A percentile compares a stretch with the other conserved stretches of the same genome.
These are phyloP conservation scores for Oasisia sp. DNA, from an alignment of 2,888 invertebrate genomes.

Conservation along the genomic window DNA sequence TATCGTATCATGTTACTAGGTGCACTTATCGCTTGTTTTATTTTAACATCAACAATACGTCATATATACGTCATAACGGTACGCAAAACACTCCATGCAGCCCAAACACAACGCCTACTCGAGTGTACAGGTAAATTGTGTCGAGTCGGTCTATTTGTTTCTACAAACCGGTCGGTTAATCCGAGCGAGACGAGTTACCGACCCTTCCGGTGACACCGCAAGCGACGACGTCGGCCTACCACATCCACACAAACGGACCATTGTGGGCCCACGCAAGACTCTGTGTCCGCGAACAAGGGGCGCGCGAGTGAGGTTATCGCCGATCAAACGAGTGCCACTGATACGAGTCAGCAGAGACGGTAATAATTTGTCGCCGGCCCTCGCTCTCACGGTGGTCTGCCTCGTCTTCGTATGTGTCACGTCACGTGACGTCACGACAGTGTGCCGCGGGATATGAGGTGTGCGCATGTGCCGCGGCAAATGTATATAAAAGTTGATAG, in stretches of 20 bases:
- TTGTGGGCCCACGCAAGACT: not conserved
- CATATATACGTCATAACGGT: not conserved
- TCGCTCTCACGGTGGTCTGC: not conserved
- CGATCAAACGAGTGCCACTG: not conserved
- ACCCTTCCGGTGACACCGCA: not conserved
- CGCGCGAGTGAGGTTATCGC: not conserved
- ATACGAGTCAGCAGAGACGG: slow-evolving; percentile 1
- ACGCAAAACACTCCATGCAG: too few relatives aligned
- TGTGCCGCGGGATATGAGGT: not conserved
- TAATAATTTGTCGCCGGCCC: slow-evolving; percentile 12
- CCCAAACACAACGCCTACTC: not conserved
- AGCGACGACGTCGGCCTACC: not conserved
- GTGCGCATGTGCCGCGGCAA: not conserved
- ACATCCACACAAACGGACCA: not conserved
- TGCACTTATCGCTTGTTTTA: too few relatives aligned
- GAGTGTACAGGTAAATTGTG: not conserved
- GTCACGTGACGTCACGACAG: not conserved
- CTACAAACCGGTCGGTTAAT: not conserved
- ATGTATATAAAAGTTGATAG: too few relatives aligned
- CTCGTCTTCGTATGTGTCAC: slow-evolving; percentile 10
- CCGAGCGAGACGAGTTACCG: not conserved
- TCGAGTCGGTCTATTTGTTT: not conserved
- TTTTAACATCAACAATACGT: not conserved
- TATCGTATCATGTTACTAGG: too few relatives aligned
- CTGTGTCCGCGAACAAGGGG: not conserved